Conservation (phyloP, 2,113 vertebrate genomes). For the Cyanoderma ruficeps region DNA sequence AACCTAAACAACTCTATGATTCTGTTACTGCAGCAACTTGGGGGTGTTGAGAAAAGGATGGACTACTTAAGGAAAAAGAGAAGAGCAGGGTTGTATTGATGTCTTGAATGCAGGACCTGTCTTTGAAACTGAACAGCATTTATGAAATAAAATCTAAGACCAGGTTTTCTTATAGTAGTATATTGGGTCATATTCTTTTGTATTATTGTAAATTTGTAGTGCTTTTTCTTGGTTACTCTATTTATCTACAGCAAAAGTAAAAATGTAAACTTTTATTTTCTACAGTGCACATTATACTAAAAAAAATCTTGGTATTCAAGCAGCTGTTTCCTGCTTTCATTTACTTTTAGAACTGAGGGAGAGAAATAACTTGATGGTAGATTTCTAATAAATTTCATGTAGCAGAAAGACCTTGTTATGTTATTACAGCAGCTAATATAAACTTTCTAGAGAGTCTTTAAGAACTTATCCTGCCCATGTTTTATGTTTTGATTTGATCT, state of each 20-base stretch:
- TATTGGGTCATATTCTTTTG: background rate
- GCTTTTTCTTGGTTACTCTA: background rate
- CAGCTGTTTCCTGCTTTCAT: background rate
- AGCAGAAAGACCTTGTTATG: background rate
- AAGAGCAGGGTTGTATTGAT: background rate
- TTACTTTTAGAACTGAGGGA: background rate
- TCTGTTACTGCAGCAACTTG: background rate
- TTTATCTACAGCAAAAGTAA: background rate
- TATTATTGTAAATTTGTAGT: background rate
- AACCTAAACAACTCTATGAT: background rate
- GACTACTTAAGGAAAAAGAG: background rate
- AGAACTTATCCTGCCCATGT: background rate
- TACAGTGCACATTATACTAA: background rate
- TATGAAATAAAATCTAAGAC: background rate
- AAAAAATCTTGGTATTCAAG: rapidly evolving
- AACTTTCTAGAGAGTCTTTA: background rate
- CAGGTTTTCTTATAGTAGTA: background rate
- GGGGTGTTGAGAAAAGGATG: background rate
- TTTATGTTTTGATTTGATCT: background rate
- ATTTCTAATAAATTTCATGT: background rate
- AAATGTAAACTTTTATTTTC: background rate
- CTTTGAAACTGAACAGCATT: background rate
- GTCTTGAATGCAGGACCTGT: background rate
- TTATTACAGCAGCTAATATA: background rate
- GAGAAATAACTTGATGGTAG: background rate